These are phyloP conservation scores for Emys orbicularis DNA, from an alignment of 2,797 vertebrate species.

Conservation along the genomic window DNA sequence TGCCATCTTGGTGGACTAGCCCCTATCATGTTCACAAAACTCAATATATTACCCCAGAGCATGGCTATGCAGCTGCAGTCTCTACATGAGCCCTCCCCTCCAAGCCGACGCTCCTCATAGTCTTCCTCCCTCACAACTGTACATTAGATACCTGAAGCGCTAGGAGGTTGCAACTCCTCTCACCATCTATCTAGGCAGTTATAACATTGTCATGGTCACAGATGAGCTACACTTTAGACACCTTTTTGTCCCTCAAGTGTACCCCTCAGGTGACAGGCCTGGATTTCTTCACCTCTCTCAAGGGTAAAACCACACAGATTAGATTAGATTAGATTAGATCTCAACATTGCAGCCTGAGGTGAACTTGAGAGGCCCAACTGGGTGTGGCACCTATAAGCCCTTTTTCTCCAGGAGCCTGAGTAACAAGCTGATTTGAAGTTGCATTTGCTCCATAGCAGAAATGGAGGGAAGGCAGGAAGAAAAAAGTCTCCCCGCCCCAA, in stretches of 20 bases:
- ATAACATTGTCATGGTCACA: background rate
- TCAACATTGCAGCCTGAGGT: rapidly evolving
- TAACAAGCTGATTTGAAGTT: background rate
- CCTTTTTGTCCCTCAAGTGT: background rate
- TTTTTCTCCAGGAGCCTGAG: background rate
- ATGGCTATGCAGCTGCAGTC: background rate
- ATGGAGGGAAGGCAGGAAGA: background rate
- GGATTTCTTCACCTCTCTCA: background rate
- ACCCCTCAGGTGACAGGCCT: background rate
- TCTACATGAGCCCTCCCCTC: background rate
- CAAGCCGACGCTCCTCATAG: background rate
- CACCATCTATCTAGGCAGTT: background rate
- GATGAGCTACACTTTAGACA: background rate
- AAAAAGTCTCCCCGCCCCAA: background rate
- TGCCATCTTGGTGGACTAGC: background rate
- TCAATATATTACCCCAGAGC: background rate
- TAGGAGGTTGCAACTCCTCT: background rate
- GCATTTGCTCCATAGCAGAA: background rate
- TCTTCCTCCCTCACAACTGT: background rate
- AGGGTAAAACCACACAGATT: background rate
- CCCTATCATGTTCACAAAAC: background rate
- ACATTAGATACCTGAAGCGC: background rate
- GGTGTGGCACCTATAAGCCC: background rate
- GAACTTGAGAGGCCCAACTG: background rate
- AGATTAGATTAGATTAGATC: background rate